Evolutionary conservation across 1,140 invertebrate genomes (phyloP).

Genomic region (Gonatopus flavifemur): DNA sequence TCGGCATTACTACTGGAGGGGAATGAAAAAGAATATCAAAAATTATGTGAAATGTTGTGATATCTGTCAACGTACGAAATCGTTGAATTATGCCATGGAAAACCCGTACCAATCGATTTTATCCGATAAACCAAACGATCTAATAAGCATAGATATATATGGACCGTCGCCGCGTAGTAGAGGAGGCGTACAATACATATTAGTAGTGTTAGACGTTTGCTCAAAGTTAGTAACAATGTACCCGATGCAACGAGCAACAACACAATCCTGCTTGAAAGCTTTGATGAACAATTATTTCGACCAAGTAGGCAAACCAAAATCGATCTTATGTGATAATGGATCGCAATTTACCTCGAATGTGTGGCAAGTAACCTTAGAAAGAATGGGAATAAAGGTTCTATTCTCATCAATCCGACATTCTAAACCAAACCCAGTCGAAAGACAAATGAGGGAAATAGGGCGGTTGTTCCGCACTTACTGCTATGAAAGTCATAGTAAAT

Average conservation of each 20-base stretch:
- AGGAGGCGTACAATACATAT: conserved; percentile 6
- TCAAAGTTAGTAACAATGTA: conserved; percentile 5
- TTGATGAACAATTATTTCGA: conserved; percentile 11
- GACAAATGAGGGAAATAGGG: no score
- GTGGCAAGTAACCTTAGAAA: no score
- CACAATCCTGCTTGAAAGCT: background rate
- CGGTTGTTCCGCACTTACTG: no score
- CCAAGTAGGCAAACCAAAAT: no score
- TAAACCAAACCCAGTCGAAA: no score
- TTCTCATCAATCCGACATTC: no score
- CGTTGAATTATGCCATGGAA: background rate
- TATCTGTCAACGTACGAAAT: conserved; percentile 9
- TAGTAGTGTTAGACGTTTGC: conserved; percentile 4
- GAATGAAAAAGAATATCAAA: conserved; percentile 1
- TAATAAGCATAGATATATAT: conserved; percentile 10
- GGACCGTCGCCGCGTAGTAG: conserved; percentile 6
- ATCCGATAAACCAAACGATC: background rate
- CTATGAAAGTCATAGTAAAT: no score
- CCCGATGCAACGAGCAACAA: conserved; percentile 7
- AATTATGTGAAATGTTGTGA: background rate
- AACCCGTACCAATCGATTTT: conserved; percentile 5
- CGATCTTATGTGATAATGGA: no score
- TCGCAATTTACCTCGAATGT: no score
- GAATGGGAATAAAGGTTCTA: no score
- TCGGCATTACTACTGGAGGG: conserved; percentile 1